A percentile compares a stretch with the other conserved stretches of the same genome.
Evolutionary conservation across 2,888 invertebrate species (phyloP).

Genomic region (Hyposoter didymator): DNA sequence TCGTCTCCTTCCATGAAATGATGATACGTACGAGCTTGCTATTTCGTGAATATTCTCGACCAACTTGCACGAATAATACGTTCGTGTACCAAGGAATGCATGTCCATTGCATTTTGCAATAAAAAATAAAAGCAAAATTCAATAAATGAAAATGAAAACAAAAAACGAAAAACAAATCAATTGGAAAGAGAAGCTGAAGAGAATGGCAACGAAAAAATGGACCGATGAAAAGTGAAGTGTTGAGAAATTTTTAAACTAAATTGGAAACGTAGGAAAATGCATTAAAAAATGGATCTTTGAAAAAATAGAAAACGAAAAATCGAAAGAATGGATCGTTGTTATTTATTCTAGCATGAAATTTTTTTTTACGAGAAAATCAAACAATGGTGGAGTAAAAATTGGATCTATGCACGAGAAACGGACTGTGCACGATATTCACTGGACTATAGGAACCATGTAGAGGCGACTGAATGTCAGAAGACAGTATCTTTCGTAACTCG

Average conservation of each 20-base stretch:
- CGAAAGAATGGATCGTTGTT: too few species aligned
- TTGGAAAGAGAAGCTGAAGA: too few species aligned
- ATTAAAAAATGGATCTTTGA: too few species aligned
- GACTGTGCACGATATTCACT: background rate
- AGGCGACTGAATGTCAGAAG: background rate
- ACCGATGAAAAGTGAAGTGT: too few species aligned
- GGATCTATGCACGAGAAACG: background rate
- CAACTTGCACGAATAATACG: background rate
- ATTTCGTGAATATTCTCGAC: background rate
- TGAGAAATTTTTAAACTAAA: too few species aligned
- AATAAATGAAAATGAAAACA: background rate
- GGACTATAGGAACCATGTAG: background rate
- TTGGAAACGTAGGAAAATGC: too few species aligned
- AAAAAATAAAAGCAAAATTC: background rate
- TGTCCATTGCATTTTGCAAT: background rate
- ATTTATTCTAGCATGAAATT: background rate
- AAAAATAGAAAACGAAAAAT: too few species aligned
- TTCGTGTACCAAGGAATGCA: background rate
- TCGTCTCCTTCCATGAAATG: constrained; percentile 7
- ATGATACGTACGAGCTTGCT: background rate
- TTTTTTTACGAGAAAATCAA: background rate
- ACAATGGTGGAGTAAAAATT: background rate
- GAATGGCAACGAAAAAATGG: too few species aligned
- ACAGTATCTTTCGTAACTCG: background rate
- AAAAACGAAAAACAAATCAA: background rate